Percentiles rank a stretch among this genome's conserved stretches.
These are phyloP conservation scores for Trichosurus vulpecula DNA, from an alignment of 2,797 vertebrate species.

Conservation along the genomic window DNA sequence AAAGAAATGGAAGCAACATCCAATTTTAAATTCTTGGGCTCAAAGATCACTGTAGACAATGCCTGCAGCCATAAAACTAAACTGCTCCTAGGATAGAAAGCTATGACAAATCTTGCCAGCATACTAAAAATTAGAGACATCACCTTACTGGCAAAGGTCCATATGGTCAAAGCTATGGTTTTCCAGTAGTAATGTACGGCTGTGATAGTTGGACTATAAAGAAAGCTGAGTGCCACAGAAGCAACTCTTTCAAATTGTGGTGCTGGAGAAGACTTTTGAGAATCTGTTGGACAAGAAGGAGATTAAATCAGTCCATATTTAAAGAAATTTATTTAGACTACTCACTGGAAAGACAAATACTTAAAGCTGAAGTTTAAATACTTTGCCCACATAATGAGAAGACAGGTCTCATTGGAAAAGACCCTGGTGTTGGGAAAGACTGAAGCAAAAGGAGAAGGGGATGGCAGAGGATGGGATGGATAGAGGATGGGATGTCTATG, in stretches of 20 bases:
- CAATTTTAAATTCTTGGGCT: not conserved
- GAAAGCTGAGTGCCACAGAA: not conserved
- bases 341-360: not conserved
- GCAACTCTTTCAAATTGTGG: not conserved
- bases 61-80: not conserved
- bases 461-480: not conserved
- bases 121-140: not conserved
- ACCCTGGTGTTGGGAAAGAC: not conserved
- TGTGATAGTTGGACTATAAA: not conserved
- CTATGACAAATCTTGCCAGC: not conserved
- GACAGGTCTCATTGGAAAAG: not conserved
- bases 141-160: not conserved
- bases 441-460: not conserved
- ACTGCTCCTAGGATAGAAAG: not conserved
- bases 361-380: not conserved
- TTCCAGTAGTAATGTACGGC: not conserved
- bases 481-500: not conserved
- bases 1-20: not conserved
- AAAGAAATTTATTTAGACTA: not conserved
- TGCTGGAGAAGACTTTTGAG: not conserved
- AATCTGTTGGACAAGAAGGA: not conserved
- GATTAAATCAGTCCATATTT: not conserved
- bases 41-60: no score
- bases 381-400: not conserved
- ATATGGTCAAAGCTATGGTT: not conserved